These are phyloP conservation scores for Eulacestoma nigropectus DNA, from an alignment of 2,113 vertebrate species.

Conservation along the genomic window DNA sequence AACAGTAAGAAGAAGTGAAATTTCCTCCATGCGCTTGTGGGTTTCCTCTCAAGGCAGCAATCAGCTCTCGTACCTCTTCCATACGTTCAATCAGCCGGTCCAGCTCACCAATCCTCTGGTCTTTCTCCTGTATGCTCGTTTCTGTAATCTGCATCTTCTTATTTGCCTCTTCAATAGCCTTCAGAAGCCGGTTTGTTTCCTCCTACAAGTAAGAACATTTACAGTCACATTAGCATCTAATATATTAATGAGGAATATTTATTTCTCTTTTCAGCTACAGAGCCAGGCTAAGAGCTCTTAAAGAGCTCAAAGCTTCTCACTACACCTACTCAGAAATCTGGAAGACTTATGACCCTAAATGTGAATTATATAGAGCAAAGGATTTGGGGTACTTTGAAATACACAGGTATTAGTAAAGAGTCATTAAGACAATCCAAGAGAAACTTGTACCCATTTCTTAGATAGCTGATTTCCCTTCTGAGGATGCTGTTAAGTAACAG, in stretches of 20 bases:
- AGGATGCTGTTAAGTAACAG: background rate
- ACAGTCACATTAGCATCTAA: background rate
- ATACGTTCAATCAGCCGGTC: conserved; percentile 90
- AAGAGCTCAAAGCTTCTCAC: background rate
- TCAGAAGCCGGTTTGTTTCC: conserved; percentile 86
- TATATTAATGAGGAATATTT: background rate
- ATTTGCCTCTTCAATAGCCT: conserved; percentile 89
- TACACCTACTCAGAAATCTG: background rate
- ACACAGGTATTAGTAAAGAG: background rate
- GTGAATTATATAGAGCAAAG: background rate
- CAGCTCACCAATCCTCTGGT: conserved; percentile 86
- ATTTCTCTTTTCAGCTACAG: background rate
- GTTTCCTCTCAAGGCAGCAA: no score
- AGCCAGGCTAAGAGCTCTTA: background rate
- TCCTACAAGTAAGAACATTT: conserved; percentile 69
- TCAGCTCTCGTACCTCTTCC: conserved; percentile 75
- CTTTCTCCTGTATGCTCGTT: conserved; percentile 85
- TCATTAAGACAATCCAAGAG: background rate
- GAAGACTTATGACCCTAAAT: background rate
- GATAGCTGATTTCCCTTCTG: background rate
- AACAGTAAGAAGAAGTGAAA: background rate
- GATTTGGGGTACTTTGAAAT: background rate
- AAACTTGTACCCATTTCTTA: background rate
- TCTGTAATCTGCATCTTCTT: conserved; percentile 80
- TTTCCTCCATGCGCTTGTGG: background rate